Conservation (phyloP, 1,140 invertebrate genomes). For the Tetragonula clypearis region DNA sequence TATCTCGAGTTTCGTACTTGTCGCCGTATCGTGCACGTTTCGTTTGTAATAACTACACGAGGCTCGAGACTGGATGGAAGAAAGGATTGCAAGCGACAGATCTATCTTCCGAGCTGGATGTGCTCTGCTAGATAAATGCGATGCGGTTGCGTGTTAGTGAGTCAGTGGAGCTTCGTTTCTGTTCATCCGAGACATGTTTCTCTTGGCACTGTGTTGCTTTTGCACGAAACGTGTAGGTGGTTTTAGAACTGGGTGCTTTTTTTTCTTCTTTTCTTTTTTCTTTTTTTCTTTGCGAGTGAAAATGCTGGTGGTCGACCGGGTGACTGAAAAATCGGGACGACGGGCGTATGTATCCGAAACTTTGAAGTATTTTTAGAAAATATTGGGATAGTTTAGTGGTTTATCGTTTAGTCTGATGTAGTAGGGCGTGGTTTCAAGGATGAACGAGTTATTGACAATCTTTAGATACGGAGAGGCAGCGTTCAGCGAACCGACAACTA, state of each 20-base stretch:
- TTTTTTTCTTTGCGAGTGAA: background rate
- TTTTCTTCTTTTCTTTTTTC: background rate
- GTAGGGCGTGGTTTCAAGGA: background rate
- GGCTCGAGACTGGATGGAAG: background rate
- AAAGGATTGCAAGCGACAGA: conserved; percentile 27
- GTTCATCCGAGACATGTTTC: background rate
- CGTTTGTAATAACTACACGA: conserved; percentile 25
- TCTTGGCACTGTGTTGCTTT: no score
- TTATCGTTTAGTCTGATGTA: background rate
- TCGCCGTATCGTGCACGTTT: background rate
- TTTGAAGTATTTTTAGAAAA: background rate
- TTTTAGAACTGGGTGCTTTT: background rate
- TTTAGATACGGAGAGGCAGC: background rate
- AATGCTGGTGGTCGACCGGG: background rate
- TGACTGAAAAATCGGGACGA: background rate
- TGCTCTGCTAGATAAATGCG: conserved; percentile 28
- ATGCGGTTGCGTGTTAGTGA: conserved; percentile 24
- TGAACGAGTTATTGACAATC: background rate
- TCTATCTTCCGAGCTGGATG: conserved; percentile 34
- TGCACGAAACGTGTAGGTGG: background rate
- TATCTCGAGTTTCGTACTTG: background rate
- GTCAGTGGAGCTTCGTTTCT: conserved; percentile 20
- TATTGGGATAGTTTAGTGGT: background rate
- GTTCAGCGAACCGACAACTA: no score
- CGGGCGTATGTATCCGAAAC: background rate